A percentile compares a stretch with the other conserved stretches of the same genome.
phyloP scores from a whole-genome alignment of 2,888 invertebrate species.

The Cerastis rubricosa region DNA sequence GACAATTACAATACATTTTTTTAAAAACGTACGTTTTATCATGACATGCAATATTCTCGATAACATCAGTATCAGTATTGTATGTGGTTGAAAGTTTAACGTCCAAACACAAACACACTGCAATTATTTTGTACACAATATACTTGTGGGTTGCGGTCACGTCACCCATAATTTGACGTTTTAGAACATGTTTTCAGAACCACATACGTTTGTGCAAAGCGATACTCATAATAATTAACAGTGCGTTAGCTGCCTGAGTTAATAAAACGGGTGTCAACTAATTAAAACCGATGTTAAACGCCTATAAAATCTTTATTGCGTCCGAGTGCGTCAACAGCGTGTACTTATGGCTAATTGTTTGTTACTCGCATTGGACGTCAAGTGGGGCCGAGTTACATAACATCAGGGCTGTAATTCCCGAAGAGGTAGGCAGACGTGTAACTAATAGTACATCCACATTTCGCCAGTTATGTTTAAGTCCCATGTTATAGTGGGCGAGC shows the following conservation, averaged over 20 bases:
- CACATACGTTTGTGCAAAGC: constrained; percentile 18
- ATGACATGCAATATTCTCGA: constrained; percentile 4
- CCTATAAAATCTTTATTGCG: constrained; percentile 57
- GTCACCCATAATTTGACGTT: constrained; percentile 40
- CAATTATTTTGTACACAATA: constrained; percentile 44
- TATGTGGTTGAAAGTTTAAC: not conserved
- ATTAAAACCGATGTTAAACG: constrained; percentile 52
- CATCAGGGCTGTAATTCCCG: no score
- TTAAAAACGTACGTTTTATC: no score
- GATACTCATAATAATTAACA: constrained; percentile 42
- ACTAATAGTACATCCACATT: no score
- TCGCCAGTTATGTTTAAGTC: no score
- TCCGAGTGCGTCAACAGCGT: constrained; percentile 32
- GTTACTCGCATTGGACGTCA: constrained; percentile 11
- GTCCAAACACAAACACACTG: constrained; percentile 19
- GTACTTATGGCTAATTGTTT: constrained; percentile 15
- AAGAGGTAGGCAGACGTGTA: no score
- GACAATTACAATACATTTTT: not conserved
- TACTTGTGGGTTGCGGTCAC: constrained; percentile 38
- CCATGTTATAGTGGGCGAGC: no score
- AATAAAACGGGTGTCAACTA: constrained; percentile 55
- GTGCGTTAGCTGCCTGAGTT: constrained; percentile 25
- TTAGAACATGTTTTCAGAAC: constrained; percentile 33
- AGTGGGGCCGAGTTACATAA: not conserved
- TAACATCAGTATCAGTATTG: constrained; percentile 9